Evolutionary conservation across 2,113 vertebrate genomes (phyloP).

Genomic region (Danionella cerebrum): DNA sequence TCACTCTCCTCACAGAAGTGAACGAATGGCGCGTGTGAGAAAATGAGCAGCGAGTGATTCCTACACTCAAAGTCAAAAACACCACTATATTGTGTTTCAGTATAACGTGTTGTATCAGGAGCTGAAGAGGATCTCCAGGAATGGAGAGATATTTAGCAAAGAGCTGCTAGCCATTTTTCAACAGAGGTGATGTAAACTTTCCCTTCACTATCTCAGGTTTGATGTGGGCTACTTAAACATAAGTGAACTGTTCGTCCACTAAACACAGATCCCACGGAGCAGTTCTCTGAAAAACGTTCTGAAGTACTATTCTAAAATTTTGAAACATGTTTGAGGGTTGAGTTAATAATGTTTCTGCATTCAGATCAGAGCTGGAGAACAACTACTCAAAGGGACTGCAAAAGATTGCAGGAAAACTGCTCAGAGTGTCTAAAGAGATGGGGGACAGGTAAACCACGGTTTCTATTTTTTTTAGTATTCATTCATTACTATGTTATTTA

Average conservation of each 20-base stretch:
- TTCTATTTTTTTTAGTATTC: too few relatives aligned
- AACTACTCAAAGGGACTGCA: constrained; percentile 75
- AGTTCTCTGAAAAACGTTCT: too few relatives aligned
- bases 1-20: too few relatives aligned
- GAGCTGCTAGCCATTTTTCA: constrained; percentile 76
- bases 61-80: too few relatives aligned
- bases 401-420: constrained; percentile 72
- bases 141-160: constrained; percentile 79
- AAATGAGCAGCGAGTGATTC: too few relatives aligned
- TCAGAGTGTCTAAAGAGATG: constrained; percentile 67
- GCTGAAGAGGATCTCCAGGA: constrained; percentile 76
- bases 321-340: too few relatives aligned
- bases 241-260: not conserved
- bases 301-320: too few relatives aligned
- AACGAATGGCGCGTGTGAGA: too few relatives aligned
- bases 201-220: not conserved
- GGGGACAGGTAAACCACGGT: constrained; percentile 66
- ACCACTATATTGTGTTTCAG: too few relatives aligned
- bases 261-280: not conserved
- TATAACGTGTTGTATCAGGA: constrained; percentile 78
- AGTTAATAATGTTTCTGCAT: too few relatives aligned
- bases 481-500: too few relatives aligned
- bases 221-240: too few relatives aligned
- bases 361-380: constrained; percentile 70
- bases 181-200: constrained; percentile 65